Evolutionary conservation across 2,797 vertebrate species (phyloP), one percentile per base, ranked within the genome.

Genomic region (Anguilla marmorata): DNA sequence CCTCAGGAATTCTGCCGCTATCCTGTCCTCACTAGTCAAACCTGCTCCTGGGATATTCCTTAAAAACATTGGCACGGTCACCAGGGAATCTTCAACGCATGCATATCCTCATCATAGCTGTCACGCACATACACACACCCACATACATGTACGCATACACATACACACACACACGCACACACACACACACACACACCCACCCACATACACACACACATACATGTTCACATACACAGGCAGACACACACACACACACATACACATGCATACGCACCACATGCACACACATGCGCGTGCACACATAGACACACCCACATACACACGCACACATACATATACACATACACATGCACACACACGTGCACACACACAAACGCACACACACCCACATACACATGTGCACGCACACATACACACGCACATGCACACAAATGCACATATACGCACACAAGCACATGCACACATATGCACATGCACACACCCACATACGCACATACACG

Each of bases 11-110:
- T 94, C 93, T 93, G 91, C 90, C 58, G n/a, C 83, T 52, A 90
- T 95, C 93, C 92, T 95, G 94, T 94, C 93, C 90, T 95, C 93
- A 93, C 93, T 91, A 92, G 93, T 94, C 94, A 92, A 95, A 95
- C 90, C 91, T 93, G 91, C 91, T 91, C 45, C 76, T 48, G 54
- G 7, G 79, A 50, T 82, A 50, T 90, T 87, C 84, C 86, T 86
- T 86, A 50, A 86, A 86, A 63, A 86, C 54, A 86, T 66, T 60
- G 3, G 12, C 74, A 19, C 30, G 8, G 11, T 30, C 69, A 30
- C 16, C 14, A 45, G 48, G 24, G 27, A 24, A 50, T 83, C 52
- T 48, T 84, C 21, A 54, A 56, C 12, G 9, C 52, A 3, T 56
- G n/a, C 52, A 16, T 84, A 56, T 84, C 14, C 24, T 50, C 48